Conservation (phyloP, 1,140 invertebrate genomes). For the Musca domestica region DNA sequence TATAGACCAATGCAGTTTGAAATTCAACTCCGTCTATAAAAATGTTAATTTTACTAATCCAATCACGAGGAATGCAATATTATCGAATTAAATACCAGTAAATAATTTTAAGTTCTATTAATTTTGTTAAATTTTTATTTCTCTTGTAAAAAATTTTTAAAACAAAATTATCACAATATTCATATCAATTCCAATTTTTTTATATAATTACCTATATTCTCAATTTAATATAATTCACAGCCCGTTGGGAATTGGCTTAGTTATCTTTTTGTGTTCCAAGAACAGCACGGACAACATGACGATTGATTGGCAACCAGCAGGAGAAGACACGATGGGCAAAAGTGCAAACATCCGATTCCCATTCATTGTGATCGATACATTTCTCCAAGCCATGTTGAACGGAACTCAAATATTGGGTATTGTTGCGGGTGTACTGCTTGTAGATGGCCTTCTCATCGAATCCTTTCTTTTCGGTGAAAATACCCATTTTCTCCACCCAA, state of each 20-base stretch:
- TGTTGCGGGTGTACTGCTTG: slow-evolving; percentile 38
- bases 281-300: slow-evolving; percentile 41
- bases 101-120: no score
- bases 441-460: slow-evolving; percentile 39
- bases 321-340: slow-evolving; percentile 49
- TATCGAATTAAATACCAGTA: no score
- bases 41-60: no score
- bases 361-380: slow-evolving; percentile 49
- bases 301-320: slow-evolving; percentile 49
- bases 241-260: background rate
- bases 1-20: no score
- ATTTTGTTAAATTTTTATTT: background rate
- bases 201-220: background rate
- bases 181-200: background rate
- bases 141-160: slow-evolving; percentile 6
- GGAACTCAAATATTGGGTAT: slow-evolving; percentile 30
- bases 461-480: slow-evolving; percentile 41
- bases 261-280: slow-evolving; percentile 25
- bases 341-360: slow-evolving; percentile 42
- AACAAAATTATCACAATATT: slow-evolving; percentile 11
- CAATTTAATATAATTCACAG: background rate
- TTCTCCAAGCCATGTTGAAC: slow-evolving; percentile 48
- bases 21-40: no score
- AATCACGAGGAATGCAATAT: no score
- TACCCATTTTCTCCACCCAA: slow-evolving; percentile 45